phyloP scores from a whole-genome alignment of 2,797 vertebrate species.

The Poeciliopsis infans region DNA sequence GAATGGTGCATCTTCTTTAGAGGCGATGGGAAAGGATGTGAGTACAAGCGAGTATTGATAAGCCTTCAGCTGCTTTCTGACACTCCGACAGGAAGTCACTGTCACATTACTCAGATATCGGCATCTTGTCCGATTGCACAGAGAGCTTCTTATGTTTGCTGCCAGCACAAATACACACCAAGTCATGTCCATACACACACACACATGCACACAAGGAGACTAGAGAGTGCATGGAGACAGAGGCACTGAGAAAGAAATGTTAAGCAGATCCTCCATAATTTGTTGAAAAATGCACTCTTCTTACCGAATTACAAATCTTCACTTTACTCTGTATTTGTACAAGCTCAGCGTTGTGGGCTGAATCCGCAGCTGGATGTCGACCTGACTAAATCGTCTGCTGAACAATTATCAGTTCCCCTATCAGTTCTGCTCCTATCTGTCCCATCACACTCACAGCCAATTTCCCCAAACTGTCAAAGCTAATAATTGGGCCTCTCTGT shows the following conservation, averaged over 20 bases:
- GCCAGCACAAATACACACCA: conserved; percentile 67
- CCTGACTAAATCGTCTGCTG: conserved; percentile 50
- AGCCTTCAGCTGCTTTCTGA: conserved; percentile 75
- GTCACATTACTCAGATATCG: conserved; percentile 83
- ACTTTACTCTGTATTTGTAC: conserved; percentile 12
- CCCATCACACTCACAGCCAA: conserved; percentile 69
- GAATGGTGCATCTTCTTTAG: conserved; percentile 62
- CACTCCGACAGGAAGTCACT: conserved; percentile 78
- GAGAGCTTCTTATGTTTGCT: conserved; percentile 78
- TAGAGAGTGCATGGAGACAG: conserved; percentile 8
- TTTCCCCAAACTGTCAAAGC: conserved; percentile 77
- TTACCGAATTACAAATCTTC: conserved; percentile 12
- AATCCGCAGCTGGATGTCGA: conserved; percentile 39
- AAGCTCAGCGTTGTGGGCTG: conserved; percentile 18
- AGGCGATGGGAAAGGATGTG: conserved; percentile 72
- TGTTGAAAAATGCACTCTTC: conserved; percentile 2
- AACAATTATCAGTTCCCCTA: conserved; percentile 63
- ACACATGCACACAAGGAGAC: conserved; percentile 1
- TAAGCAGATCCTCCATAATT: background rate
- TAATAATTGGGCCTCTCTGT: conserved; percentile 79
- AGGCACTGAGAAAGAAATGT: conserved; percentile 19
- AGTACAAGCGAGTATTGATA: conserved; percentile 77
- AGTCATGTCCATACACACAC: conserved; percentile 57
- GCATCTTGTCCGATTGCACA: conserved; percentile 79
- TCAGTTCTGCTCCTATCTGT: conserved; percentile 62